These are phyloP conservation scores for Danaus melanippus DNA, from an alignment of 1,140 invertebrate species.

Conservation along the genomic window DNA sequence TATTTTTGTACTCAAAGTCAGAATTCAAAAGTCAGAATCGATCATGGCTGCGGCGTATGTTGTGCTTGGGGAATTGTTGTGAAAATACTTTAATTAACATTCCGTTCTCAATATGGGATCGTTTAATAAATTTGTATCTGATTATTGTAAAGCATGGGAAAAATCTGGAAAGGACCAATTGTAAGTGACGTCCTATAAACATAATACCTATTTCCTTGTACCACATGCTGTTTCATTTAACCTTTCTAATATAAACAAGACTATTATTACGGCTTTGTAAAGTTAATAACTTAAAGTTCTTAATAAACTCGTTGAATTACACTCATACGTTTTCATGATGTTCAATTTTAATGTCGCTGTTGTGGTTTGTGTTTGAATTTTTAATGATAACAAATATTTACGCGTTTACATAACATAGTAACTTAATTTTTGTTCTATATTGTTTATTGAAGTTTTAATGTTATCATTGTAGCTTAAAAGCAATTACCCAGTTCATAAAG, in stretches of 20 bases:
- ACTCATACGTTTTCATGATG: no score
- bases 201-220: constrained; percentile 16
- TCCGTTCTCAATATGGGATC: constrained; percentile 43
- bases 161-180: constrained; percentile 64
- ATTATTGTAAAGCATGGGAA: constrained; percentile 67
- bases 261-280: no score
- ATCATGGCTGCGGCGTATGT: constrained; percentile 43
- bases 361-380: neutral
- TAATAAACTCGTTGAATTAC: no score
- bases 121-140: constrained; percentile 55
- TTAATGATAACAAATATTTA: constrained; percentile 1
- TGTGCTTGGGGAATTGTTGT: constrained; percentile 29
- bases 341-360: neutral
- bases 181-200: constrained; percentile 40
- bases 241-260: constrained; percentile 11
- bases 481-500: constrained; percentile 69
- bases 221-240: constrained; percentile 41
- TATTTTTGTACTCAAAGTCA: no score
- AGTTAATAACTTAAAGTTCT: no score
- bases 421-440: neutral
- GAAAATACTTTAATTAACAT: constrained; percentile 23
- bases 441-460: no score
- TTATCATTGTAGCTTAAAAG: constrained; percentile 69
- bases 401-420: constrained; percentile 2
- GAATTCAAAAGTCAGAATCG: constrained; percentile 5